A percentile compares a stretch with the other conserved stretches of the same genome.
phyloP scores from a whole-genome alignment of 2,113 vertebrate species.

The Nesoenas mayeri region DNA sequence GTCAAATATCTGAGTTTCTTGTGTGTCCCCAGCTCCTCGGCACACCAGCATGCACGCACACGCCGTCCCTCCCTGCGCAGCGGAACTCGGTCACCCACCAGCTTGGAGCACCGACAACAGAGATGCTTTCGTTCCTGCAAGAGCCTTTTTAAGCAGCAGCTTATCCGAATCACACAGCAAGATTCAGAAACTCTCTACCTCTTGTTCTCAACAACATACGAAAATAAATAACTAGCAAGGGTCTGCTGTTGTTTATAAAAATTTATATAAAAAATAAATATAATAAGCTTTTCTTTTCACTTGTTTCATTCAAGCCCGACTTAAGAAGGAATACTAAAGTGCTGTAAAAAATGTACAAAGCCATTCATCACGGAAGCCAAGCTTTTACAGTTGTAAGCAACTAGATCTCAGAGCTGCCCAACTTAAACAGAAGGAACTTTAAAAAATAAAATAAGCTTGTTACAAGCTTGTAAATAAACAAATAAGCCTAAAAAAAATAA shows the following conservation, averaged over 20 bases:
- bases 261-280: not conserved
- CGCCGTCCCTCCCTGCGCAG: not conserved
- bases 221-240: not conserved
- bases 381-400: constrained; percentile 26
- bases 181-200: not conserved
- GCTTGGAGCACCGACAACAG: not conserved
- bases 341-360: not conserved
- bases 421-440: not conserved
- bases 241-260: not conserved
- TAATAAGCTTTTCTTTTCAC: not conserved
- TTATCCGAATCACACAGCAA: not conserved
- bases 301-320: not conserved
- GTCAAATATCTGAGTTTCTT: not conserved
- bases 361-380: not conserved
- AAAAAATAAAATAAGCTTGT: not conserved
- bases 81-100: not conserved
- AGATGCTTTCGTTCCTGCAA: not conserved
- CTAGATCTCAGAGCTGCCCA: not conserved
- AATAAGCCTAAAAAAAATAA: not conserved
- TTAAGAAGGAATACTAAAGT: not conserved
- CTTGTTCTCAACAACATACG: not conserved
- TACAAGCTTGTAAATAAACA: not conserved
- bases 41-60: not conserved
- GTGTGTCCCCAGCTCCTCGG: not conserved
- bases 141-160: not conserved